Evolutionary conservation across 1,140 invertebrate species (phyloP).

Genomic region (Manduca sexta): DNA sequence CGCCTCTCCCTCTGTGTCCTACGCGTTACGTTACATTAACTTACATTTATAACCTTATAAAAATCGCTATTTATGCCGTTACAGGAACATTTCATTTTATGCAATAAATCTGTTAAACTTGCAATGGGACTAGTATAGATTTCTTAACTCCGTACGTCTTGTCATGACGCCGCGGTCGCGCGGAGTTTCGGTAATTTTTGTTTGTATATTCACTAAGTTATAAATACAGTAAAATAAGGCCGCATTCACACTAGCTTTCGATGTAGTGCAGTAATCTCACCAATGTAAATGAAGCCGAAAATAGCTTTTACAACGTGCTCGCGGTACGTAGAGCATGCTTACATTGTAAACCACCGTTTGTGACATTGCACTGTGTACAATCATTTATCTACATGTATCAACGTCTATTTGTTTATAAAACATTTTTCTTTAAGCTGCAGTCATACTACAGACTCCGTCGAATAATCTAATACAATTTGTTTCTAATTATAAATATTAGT

Average conservation of each 20-base stretch:
- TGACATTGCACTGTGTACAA: background rate
- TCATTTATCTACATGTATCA: background rate
- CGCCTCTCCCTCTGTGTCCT: background rate
- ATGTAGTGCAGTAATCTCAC: constrained; percentile 48
- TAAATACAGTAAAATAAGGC: constrained; percentile 54
- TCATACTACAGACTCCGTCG: no score
- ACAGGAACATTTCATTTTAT: constrained; percentile 67
- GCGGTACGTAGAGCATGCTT: constrained; percentile 9
- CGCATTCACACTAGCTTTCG: constrained; percentile 62
- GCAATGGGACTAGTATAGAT: constrained; percentile 67
- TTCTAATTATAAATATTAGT: no score
- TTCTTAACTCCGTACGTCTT: constrained; percentile 44
- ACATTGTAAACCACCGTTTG: background rate
- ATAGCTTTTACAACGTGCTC: constrained; percentile 50
- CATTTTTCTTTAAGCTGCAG: no score
- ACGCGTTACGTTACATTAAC: constrained; percentile 32
- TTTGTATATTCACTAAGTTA: constrained; percentile 30
- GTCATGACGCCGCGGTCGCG: constrained; percentile 37
- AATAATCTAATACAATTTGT: no score
- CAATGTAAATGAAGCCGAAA: constrained; percentile 55
- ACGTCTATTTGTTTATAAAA: no score
- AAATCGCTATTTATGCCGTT: constrained; percentile 63
- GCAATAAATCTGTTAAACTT: constrained; percentile 63
- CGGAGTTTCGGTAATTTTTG: constrained; percentile 38
- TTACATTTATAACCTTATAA: constrained; percentile 50